Percentiles rank a stretch among this genome's conserved stretches.
Conservation (phyloP, 2,888 invertebrate genomes). For the Polietes domitor region DNA sequence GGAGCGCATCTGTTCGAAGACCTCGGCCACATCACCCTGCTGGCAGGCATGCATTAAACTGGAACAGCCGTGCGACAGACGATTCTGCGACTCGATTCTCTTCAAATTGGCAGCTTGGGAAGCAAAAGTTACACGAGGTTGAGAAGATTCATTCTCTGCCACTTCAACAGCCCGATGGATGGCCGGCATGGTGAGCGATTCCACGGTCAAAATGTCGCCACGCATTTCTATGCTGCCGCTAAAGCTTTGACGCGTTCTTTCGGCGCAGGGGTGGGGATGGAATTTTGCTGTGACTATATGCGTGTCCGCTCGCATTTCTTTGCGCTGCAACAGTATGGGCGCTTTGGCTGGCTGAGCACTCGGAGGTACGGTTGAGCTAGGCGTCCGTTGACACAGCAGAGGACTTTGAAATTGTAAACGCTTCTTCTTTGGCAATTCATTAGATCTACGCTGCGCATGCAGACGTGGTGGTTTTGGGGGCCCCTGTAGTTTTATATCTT, state of each 20-base stretch:
- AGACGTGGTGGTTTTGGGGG: constrained; percentile 67
- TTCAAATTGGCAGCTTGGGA: background rate
- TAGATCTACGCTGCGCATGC: constrained; percentile 1
- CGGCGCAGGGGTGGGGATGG: background rate
- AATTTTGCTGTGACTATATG: background rate
- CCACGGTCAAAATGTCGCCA: constrained; percentile 6
- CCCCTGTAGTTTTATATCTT: constrained; percentile 37
- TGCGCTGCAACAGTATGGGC: constrained; percentile 44
- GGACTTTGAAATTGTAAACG: constrained; percentile 77
- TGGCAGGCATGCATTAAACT: constrained; percentile 96
- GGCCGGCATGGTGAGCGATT: background rate
- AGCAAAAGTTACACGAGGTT: background rate
- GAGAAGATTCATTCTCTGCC: background rate
- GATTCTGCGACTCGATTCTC: constrained; percentile 73
- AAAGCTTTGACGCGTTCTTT: background rate
- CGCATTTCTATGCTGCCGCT: constrained; percentile 7
- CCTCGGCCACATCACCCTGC: constrained; percentile 90
- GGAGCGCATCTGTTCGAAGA: constrained; percentile 87
- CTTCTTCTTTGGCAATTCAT: constrained; percentile 65
- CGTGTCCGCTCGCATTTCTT: constrained; percentile 22
- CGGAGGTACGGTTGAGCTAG: background rate
- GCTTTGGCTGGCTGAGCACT: constrained; percentile 17
- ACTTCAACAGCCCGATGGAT: background rate
- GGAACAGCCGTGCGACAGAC: constrained; percentile 87
- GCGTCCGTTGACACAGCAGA: constrained; percentile 66